These are phyloP conservation scores for Tragelaphus scriptus DNA, from an alignment of 2,113 vertebrate species.

Conservation along the genomic window DNA sequence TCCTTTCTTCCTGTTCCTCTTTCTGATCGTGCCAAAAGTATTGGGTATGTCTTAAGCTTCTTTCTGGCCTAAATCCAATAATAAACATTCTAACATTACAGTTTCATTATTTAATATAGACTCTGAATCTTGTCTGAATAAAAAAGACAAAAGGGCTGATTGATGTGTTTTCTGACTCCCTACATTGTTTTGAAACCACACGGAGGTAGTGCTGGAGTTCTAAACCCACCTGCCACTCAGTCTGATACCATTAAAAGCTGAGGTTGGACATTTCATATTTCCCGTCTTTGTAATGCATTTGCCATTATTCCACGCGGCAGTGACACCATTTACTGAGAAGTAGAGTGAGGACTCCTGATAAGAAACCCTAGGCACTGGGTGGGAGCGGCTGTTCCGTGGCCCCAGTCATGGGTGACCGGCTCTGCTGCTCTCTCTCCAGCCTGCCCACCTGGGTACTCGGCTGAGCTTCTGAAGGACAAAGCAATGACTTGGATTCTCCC, in stretches of 20 bases:
- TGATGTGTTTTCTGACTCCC: background rate
- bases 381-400: background rate
- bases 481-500: background rate
- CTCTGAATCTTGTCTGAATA: background rate
- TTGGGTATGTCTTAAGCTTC: background rate
- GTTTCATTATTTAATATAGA: background rate
- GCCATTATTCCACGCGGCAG: rapidly evolving
- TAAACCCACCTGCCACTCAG: background rate
- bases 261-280: background rate
- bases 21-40: background rate
- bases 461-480: background rate
- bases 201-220: background rate
- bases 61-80: background rate
- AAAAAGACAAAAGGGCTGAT: background rate
- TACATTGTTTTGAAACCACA: background rate
- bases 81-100: background rate
- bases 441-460: background rate
- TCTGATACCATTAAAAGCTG: background rate
- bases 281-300: background rate
- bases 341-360: background rate
- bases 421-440: background rate
- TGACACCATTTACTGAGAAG: background rate
- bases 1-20: background rate
- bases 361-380: background rate
- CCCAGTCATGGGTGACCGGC: rapidly evolving